Evolutionary conservation across 1,140 invertebrate genomes (phyloP), one percentile per base, ranked within the genome.

Genomic region (Philaenus spumarius): DNA sequence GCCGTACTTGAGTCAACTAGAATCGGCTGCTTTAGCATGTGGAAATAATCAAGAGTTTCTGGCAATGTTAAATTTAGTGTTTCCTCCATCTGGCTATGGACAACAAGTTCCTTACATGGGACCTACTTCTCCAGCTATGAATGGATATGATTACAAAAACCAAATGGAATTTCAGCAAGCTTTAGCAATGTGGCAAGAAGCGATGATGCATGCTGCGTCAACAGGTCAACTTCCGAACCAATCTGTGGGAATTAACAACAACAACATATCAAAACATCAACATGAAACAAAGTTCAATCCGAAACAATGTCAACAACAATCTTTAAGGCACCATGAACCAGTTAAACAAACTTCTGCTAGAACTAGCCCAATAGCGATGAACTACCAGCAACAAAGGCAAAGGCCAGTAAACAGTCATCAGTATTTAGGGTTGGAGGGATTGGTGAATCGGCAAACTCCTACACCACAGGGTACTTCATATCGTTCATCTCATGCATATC

Each of bases 181-280:
- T n/a, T 39, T 83, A 52, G 78, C 78, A 0, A 77, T 84, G 73
- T 84, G 83, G 82, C 83, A 85, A 61, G 82, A 85, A 66, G 63
- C 61, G 1, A 75, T 77, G 1, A 75, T 83, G 73, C 47, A 60
- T 19, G 35, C 50, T 1, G 46, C 50, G 12, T 35, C 47, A 22
- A 58, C 46, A 14, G 37, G 26, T 37, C 42, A 55, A 35, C 40
- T 46, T 34, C 23, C 53, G 22, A 40, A 30, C 5, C 50, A 55
- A 24, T 11, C 20, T 24, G 15, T 46, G 12, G 20, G 34, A 17
- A 3, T n/a, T 6, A 55, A 26, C 23, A 55, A 47, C 14, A n/a
- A n/a, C n/a, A 61, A 56, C n/a, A 26, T 48, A 55, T 39, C 50
- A 42, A 62, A 54, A 53, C 34, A 19, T 14, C 37, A 51, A 14